Evolutionary conservation across 2,888 invertebrate species (phyloP).

Genomic region (Sesia bembeciformis): DNA sequence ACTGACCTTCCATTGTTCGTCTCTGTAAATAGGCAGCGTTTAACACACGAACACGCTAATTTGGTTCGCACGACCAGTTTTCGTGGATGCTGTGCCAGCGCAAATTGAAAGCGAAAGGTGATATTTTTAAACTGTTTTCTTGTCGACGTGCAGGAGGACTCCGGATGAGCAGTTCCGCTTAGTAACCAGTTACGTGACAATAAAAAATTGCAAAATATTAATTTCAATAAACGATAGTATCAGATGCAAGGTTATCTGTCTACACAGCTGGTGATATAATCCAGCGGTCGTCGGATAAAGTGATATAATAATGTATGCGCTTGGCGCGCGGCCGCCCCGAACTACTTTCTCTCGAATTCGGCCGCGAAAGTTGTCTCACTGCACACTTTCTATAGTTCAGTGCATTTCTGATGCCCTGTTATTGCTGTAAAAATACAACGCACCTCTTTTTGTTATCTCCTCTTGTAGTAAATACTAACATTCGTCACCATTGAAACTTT

Average conservation of each 20-base stretch:
- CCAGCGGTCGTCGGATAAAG: conserved; percentile 45
- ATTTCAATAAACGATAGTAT: background rate
- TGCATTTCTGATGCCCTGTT: conserved; percentile 22
- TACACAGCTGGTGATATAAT: conserved; percentile 49
- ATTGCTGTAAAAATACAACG: background rate
- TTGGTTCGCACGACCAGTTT: conserved; percentile 43
- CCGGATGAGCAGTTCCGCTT: conserved; percentile 26
- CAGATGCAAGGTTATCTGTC: background rate
- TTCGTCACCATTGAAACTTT: too few relatives aligned
- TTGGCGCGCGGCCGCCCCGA: conserved; percentile 29
- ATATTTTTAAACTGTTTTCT: conserved; percentile 33
- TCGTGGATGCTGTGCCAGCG: conserved; percentile 41
- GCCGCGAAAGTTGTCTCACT: conserved; percentile 70
- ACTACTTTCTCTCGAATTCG: conserved; percentile 73
- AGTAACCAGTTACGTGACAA: conserved; percentile 8
- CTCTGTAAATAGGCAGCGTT: conserved; percentile 54
- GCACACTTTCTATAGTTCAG: conserved; percentile 67
- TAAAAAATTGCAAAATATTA: conserved; percentile 8
- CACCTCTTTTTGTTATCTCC: background rate
- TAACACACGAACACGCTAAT: conserved; percentile 60
- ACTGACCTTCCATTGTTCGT: conserved; percentile 63
- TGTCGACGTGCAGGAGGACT: conserved; percentile 18
- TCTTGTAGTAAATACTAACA: too few relatives aligned
- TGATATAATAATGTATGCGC: conserved; percentile 71
- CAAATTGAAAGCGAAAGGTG: conserved; percentile 52